phyloP scores from a whole-genome alignment of 2,797 vertebrate genomes.

The Octomys mimax region DNA sequence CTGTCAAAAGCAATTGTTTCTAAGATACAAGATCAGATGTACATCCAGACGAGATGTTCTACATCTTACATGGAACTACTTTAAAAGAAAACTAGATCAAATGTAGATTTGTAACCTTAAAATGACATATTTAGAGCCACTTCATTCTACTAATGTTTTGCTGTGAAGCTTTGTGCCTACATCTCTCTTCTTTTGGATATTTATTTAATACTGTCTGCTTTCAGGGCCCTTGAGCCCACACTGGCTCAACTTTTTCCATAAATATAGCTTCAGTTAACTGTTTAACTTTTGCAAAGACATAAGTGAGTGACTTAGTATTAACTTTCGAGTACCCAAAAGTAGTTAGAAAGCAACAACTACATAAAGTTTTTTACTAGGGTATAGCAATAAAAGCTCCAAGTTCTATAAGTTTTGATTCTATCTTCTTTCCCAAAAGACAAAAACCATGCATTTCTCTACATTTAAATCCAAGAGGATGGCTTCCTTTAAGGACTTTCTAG shows the following conservation, averaged over 20 bases:
- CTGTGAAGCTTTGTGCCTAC: neutral
- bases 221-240: neutral
- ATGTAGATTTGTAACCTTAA: neutral
- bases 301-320: neutral
- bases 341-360: neutral
- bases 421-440: neutral
- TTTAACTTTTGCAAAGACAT: neutral
- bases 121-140: neutral
- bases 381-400: neutral
- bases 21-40: neutral
- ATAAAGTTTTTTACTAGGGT: neutral
- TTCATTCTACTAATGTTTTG: neutral
- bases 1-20: neutral
- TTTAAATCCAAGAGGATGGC: neutral
- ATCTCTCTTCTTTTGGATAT: neutral
- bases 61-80: neutral
- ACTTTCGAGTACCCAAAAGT: neutral
- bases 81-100: constrained; percentile 42
- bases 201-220: neutral
- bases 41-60: neutral
- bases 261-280: neutral
- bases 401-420: neutral
- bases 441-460: neutral
- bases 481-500: neutral
- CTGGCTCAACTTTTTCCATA: neutral